Evolutionary conservation across 2,888 invertebrate species (phyloP), one percentile per base, ranked within the genome.

Genomic region (Myathropa florea): DNA sequence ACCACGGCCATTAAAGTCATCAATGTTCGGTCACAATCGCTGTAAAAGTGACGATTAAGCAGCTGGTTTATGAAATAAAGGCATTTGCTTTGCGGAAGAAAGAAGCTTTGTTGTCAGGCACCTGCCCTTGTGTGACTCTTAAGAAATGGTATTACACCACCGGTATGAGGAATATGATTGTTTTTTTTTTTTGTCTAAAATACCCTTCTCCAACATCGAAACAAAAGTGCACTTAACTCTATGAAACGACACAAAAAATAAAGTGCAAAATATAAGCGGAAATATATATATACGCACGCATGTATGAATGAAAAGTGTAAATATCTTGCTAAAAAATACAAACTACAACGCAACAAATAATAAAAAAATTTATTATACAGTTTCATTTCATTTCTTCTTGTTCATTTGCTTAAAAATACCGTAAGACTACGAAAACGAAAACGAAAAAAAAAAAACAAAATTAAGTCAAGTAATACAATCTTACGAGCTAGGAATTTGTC

Each of bases 281-380:
- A 57, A 46, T 46, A 18, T 7, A 33, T 33, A 33, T 9, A 7
- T 6, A 12, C 39, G n/a, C n/a, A 46, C n/a, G 39, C 6, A 46
- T 46, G 39, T 6, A 46, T 46, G 46, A 18, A 18, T 46, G 18
- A 33, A 33, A 33, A 9, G 18, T 46, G 18, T 46, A 30, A 46
- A 26, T 53, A 72, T 33, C 33, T 14, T 65, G 46, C 36, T 33
- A 63, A 39, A 61, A 57, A 79, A 81, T 75, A 39, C 75, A 83
- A 84, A 84, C 80, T 84, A 84, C 81, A 84, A 76, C 71, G 67
- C 60, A 81, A 81, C 61, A 84, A 80, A 80, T 72, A 71, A 68
- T 61, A 81, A 84, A 67, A 24, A 23, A 73, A 61, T 76, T 84
- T 81, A 84, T 84, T 84, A 53, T 64, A 71, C 12, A 64, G 26